Evolutionary conservation across 37 sponge, comb jelly and placozoan species (phyloP).

Genomic region (Eunapius fragilis): DNA sequence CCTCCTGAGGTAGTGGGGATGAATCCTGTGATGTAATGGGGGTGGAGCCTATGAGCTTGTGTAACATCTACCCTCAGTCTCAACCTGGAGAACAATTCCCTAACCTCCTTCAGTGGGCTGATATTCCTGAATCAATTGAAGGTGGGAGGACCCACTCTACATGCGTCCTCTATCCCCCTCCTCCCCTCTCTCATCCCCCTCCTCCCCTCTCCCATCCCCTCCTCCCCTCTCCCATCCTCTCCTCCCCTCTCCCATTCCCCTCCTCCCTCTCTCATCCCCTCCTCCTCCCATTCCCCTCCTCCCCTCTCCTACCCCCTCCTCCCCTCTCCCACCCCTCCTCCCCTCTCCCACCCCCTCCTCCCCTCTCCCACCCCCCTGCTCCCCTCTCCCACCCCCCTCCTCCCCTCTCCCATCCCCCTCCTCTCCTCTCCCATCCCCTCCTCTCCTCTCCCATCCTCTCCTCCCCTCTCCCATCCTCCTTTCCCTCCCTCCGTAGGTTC

Average conservation of each 20-base stretch:
- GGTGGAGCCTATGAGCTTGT: not conserved
- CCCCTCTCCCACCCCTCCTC: not conserved
- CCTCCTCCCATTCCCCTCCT: no score
- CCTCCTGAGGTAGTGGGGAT: constrained; percentile 65
- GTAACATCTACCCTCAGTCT: constrained; percentile 45
- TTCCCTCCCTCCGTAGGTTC: constrained; percentile 68
- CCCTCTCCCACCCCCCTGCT: no score
- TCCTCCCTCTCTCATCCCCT: no score
- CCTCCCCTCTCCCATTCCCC: no score
- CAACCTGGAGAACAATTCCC: constrained; percentile 91
- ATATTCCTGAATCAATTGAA: constrained; percentile 78
- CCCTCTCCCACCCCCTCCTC: not conserved
- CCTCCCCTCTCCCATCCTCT: no score
- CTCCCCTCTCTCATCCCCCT: not conserved
- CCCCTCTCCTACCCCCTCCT: no score
- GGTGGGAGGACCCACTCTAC: constrained; percentile 16
- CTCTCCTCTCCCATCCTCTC: no score
- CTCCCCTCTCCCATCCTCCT: no score
- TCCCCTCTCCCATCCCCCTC: no score
- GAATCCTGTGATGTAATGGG: not conserved
- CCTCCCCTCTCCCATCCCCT: no score
- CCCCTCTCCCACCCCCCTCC: no score
- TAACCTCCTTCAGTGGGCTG: constrained; percentile 88
- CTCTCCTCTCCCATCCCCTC: no score
- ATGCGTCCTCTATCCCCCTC: not conserved